Conservation (phyloP, 1,140 invertebrate species). For the Drosophila ohnishii region DNA sequence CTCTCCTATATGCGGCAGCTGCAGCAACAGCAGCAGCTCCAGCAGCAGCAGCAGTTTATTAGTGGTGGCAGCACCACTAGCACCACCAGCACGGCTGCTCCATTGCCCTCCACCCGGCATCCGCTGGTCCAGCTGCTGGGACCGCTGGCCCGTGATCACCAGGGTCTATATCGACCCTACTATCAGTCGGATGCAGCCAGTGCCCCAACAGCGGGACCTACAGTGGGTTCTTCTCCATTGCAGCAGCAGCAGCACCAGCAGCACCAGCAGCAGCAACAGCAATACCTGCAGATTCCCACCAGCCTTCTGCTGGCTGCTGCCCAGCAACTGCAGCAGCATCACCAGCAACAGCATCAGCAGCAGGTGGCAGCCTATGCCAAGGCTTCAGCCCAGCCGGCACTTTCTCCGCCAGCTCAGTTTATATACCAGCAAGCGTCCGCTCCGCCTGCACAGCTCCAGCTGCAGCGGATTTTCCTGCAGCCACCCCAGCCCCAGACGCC, state of each 20-base stretch:
- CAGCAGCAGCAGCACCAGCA: constrained; percentile 49
- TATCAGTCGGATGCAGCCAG: constrained; percentile 57
- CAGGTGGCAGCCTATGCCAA: constrained; percentile 50
- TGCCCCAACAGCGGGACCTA: constrained; percentile 37
- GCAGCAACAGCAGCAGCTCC: constrained; percentile 62
- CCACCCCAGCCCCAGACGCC: constrained; percentile 25
- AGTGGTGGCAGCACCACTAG: constrained; percentile 2
- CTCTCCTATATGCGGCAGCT: constrained; percentile 73
- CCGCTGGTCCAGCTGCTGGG: constrained; percentile 54
- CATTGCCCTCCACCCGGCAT: constrained; percentile 32
- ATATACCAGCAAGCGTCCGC: constrained; percentile 48
- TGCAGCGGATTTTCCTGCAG: constrained; percentile 66
- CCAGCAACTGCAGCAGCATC: constrained; percentile 65
- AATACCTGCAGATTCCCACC: constrained; percentile 72
- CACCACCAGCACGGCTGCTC: constrained; percentile 21
- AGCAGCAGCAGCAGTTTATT: constrained; percentile 27
- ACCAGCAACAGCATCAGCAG: constrained; percentile 60
- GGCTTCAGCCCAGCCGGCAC: constrained; percentile 15
- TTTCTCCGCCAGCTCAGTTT: constrained; percentile 41
- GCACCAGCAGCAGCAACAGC: constrained; percentile 38
- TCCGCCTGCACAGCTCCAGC: constrained; percentile 33
- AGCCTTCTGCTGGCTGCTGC: constrained; percentile 63
- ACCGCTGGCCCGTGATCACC: constrained; percentile 71
- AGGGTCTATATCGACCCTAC: constrained; percentile 60
- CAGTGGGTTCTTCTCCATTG: neutral